phyloP scores from a whole-genome alignment of 2,888 invertebrate species.

The Caenorhabditis japonica region DNA sequence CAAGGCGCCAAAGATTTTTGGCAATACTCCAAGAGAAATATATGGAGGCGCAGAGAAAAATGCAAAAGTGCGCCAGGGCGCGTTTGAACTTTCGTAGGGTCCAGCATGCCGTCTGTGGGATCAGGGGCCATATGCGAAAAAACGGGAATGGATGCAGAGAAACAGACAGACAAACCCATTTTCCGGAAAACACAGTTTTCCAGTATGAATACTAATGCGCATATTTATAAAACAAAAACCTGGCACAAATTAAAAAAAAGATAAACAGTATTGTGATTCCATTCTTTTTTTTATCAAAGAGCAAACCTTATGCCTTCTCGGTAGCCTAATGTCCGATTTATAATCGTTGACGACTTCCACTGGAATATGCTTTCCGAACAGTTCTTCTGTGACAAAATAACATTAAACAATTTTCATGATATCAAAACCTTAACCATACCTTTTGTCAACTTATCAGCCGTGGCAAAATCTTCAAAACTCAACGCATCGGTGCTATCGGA shows the following conservation, averaged over 20 bases:
- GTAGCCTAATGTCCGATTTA: constrained; percentile 70
- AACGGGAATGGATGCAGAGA: too few relatives aligned
- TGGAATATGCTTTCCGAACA: constrained; percentile 67
- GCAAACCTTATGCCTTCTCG: constrained; percentile 55
- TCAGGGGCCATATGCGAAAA: too few relatives aligned
- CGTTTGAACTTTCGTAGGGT: too few relatives aligned
- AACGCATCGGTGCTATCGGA: constrained; percentile 28
- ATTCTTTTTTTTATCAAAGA: background rate
- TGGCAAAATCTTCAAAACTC: constrained; percentile 37
- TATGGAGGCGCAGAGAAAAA: too few relatives aligned
- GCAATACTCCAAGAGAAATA: too few relatives aligned
- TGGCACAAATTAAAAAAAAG: background rate
- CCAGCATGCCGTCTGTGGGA: too few relatives aligned
- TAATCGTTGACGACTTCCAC: constrained; percentile 73
- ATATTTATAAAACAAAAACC: background rate
- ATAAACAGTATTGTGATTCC: background rate
- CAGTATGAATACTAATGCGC: too few relatives aligned
- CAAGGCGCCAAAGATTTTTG: too few relatives aligned
- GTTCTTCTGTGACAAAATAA: constrained; percentile 61
- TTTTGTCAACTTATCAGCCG: constrained; percentile 45
- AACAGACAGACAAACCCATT: too few relatives aligned
- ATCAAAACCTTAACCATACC: constrained; percentile 10
- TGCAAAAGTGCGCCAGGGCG: too few relatives aligned
- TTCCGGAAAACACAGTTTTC: too few relatives aligned
- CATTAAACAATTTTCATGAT: background rate